Evolutionary conservation across 92 coral and sea anemone genomes (phyloP), one percentile per base, ranked within the genome.

Genomic region (Porites divaricata): DNA sequence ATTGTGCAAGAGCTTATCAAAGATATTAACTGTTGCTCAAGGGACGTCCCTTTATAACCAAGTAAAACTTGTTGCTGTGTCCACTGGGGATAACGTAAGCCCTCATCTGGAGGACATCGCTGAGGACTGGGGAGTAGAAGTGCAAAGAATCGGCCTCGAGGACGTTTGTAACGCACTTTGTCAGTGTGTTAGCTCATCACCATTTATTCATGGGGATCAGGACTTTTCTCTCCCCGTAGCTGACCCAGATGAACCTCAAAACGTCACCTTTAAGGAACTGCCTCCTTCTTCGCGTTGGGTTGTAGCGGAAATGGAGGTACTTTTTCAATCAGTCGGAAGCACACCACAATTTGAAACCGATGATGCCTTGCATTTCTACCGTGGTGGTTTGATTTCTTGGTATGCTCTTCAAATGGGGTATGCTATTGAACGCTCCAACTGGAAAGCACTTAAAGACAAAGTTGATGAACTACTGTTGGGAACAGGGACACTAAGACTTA

Each of bases 341-440:
- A 79, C 15, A 5, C 93, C 95, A 35, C 80, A 89, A 63, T 64
- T 21, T 50, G 95, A 88, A 3, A 72, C 79, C 1, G 87, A 83
- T 2, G 95, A 92, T 82, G 95, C 93, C 1, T 35, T 48, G 16
- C 95, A 92, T 67, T 92, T 92, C 63, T 92, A 89, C 52, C 92
- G 95, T 4, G 95, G 95, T 8, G 95, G 95, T 1, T 71, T 76
- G 19, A 89, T 92, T 54, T 92, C 95, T 1, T 92, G 95, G 95
- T 92, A 92, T 68, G 95, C 91, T 9, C 19, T 89, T 5, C 53
- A 79, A 0, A 77, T 45, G 67, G 89, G 72, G 0, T 83, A 92
- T 21, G 95, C 90, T n/a, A 73, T 91, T 16, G 89, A 88, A 78
- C 87, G 95, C 58, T 81, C 74, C 19, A 74, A 63, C 75, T 88